Evolutionary conservation across 1,140 invertebrate species (phyloP).

Genomic region (Drosophila grimshawi): DNA sequence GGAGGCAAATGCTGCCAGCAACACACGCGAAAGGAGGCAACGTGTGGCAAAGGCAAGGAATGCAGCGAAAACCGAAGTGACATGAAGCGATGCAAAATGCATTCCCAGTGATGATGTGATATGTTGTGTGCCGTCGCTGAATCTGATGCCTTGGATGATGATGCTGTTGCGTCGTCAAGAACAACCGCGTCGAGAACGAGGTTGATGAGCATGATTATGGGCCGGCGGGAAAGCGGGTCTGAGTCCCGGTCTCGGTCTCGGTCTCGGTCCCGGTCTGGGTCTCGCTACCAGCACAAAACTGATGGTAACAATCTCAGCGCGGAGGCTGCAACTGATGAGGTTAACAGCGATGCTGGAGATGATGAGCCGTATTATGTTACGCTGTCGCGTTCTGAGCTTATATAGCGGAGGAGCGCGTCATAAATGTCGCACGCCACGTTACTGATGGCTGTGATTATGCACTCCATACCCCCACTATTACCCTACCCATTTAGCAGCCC

Average conservation of each 20-base stretch:
- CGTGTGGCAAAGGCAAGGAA: conserved; percentile 17
- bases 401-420: conserved; percentile 63
- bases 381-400: conserved; percentile 26
- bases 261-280: no score
- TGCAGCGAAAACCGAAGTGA: conserved; percentile 40
- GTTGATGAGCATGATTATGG: conserved; percentile 55
- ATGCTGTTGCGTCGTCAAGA: conserved; percentile 38
- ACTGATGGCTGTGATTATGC: conserved; percentile 74
- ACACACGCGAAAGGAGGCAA: neutral
- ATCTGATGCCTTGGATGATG: conserved; percentile 45
- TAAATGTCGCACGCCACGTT: conserved; percentile 77
- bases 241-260: conserved; percentile 9
- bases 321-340: conserved; percentile 70
- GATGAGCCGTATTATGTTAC: conserved; percentile 78
- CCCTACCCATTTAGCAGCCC: neutral
- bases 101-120: conserved; percentile 70
- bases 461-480: neutral
- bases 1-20: neutral
- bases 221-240: conserved; percentile 1
- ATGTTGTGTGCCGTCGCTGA: conserved; percentile 44
- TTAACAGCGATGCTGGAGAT: conserved; percentile 66
- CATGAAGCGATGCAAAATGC: conserved; percentile 67
- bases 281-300: conserved; percentile 15
- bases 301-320: conserved; percentile 59
- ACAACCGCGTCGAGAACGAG: conserved; percentile 38